Evolutionary conservation across 2,797 vertebrate species (phyloP).

Genomic region (Octomys mimax): DNA sequence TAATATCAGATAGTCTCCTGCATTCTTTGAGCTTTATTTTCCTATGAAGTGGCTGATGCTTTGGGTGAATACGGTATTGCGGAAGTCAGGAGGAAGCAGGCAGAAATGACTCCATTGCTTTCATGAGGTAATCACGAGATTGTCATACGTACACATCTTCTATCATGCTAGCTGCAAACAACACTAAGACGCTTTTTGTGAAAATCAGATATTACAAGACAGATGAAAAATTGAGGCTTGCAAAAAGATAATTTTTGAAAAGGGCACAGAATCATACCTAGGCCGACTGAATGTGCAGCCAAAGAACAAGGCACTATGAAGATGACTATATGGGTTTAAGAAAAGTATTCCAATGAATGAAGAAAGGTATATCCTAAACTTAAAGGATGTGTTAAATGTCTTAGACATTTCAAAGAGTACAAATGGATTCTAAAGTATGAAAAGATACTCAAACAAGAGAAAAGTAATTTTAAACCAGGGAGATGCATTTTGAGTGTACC

Average conservation of each 20-base stretch:
- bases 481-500: not conserved
- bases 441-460: not conserved
- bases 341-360: not conserved
- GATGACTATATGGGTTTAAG: not conserved
- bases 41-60: not conserved
- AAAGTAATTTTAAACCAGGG: not conserved
- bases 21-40: not conserved
- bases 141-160: too few relatives aligned
- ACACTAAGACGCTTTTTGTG: not conserved
- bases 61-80: not conserved
- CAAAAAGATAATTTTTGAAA: not conserved
- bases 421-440: not conserved
- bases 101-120: not conserved
- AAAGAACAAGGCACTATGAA: not conserved
- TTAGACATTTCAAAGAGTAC: not conserved
- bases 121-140: not conserved
- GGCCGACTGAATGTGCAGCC: not conserved
- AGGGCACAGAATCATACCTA: not conserved
- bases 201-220: not conserved
- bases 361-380: not conserved
- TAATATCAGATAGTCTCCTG: not conserved
- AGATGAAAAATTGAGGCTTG: not conserved
- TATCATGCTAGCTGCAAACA: not conserved
- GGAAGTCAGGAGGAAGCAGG: not conserved
- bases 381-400: not conserved